Conservation (phyloP, 2,888 invertebrate species). For the Hypolimnas misippus region DNA sequence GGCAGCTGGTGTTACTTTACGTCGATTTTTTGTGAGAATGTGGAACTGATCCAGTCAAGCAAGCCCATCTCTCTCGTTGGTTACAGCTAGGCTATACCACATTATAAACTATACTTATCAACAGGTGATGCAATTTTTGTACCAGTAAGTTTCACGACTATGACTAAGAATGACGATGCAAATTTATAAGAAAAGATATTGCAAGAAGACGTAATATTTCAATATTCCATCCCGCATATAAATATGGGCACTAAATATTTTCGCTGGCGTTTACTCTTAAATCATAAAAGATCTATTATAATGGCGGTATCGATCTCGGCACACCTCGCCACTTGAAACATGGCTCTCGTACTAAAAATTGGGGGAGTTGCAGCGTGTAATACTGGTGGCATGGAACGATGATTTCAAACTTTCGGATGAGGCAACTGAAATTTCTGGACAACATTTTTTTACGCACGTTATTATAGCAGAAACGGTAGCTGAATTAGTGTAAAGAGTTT, state of each 20-base stretch:
- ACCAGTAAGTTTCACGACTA: no score
- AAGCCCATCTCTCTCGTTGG: no score
- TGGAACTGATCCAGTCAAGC: no score
- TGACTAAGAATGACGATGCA: not conserved
- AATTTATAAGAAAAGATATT: not conserved
- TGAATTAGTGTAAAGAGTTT: no score
- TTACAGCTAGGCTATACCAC: no score
- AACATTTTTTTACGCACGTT: no score
- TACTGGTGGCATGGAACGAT: slow-evolving; percentile 17
- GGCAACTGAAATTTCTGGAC: no score
- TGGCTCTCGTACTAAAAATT: slow-evolving; percentile 46
- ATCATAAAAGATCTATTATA: slow-evolving; percentile 43
- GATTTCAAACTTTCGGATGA: slow-evolving; percentile 7
- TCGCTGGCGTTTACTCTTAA: slow-evolving; percentile 25
- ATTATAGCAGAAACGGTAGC: no score
- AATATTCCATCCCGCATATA: not conserved
- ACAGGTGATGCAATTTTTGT: no score
- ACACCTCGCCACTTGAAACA: slow-evolving; percentile 50
- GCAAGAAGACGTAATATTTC: not conserved
- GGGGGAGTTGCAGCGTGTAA: slow-evolving; percentile 48
- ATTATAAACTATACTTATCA: no score
- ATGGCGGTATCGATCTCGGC: slow-evolving; percentile 49
- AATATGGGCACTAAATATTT: slow-evolving; percentile 15
- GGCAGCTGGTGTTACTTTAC: no score
- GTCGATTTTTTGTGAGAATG: no score